A percentile compares a stretch with the other conserved stretches of the same genome.
Evolutionary conservation across 23 tunicate genomes (phyloP).

Genomic region (Styela clava): DNA sequence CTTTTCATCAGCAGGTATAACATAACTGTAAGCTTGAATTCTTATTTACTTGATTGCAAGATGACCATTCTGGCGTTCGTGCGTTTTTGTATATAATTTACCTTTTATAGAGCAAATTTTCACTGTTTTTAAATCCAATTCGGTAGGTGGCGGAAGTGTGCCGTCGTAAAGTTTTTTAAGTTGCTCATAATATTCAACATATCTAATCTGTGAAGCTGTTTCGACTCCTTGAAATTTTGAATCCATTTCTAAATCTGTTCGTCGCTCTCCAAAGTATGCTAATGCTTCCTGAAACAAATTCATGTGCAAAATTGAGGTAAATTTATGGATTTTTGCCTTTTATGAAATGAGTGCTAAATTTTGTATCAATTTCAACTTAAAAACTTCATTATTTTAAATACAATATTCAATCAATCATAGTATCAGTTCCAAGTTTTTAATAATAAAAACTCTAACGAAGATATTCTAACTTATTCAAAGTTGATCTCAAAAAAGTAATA

Average conservation of each 20-base stretch:
- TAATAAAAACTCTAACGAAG: no score
- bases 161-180: slow-evolving; percentile 61
- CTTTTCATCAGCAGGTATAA: no score
- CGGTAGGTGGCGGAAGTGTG: slow-evolving; percentile 31
- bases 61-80: no score
- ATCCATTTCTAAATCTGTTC: slow-evolving; percentile 86
- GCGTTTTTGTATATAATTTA: no score
- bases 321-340: background rate
- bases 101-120: slow-evolving; percentile 68
- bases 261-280: slow-evolving; percentile 75
- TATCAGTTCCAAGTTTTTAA: no score
- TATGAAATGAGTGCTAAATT: background rate
- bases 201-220: slow-evolving; percentile 94
- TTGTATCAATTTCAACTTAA: no score
- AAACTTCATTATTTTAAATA: background rate
- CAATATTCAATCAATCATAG: background rate
- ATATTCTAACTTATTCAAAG: no score
- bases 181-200: slow-evolving; percentile 87
- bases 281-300: slow-evolving; percentile 60
- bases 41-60: background rate
- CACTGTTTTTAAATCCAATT: slow-evolving; percentile 35
- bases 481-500: no score
- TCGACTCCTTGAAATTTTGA: slow-evolving; percentile 96
- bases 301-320: background rate
- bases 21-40: no score